A percentile compares a stretch with the other conserved stretches of the same genome.
Evolutionary conservation across 2,888 invertebrate genomes (phyloP).

Genomic region (Zygaena filipendulae): DNA sequence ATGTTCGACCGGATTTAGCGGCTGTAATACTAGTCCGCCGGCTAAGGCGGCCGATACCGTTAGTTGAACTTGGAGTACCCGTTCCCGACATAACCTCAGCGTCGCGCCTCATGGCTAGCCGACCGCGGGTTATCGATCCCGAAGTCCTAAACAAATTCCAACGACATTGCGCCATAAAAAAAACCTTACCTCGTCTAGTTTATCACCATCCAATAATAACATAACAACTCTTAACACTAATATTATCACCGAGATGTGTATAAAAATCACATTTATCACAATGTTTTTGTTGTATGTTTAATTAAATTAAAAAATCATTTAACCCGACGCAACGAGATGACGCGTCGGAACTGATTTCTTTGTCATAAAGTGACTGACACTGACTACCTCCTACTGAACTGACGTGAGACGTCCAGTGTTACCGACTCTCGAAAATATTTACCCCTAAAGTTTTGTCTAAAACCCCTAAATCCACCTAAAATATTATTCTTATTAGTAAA

Average conservation of each 20-base stretch:
- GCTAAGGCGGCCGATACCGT: slow-evolving; percentile 51
- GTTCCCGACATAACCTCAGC: slow-evolving; percentile 66
- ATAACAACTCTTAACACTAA: slow-evolving; percentile 64
- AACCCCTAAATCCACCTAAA: too few species aligned
- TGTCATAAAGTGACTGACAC: slow-evolving; percentile 27
- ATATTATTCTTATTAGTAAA: too few species aligned
- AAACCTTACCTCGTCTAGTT: slow-evolving; percentile 57
- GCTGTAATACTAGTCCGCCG: slow-evolving; percentile 48
- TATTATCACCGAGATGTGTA: slow-evolving; percentile 62
- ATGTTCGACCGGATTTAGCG: slow-evolving; percentile 56
- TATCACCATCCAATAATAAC: slow-evolving; percentile 54
- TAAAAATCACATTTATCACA: slow-evolving; percentile 68
- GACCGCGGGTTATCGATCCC: slow-evolving; percentile 66
- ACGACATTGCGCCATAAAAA: slow-evolving; percentile 21
- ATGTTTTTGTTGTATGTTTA: slow-evolving; percentile 61
- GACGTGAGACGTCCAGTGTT: too few species aligned
- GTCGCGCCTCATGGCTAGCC: slow-evolving; percentile 65
- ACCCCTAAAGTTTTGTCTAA: too few species aligned
- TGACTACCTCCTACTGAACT: slow-evolving; percentile 27
- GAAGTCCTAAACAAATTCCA: slow-evolving; percentile 59
- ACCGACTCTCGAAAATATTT: too few species aligned
- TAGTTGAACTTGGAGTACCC: slow-evolving; percentile 62
- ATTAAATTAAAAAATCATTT: slow-evolving; percentile 59
- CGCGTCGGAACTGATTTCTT: slow-evolving; percentile 56
- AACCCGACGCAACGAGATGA: slow-evolving; percentile 55